Percentiles rank a stretch among this genome's conserved stretches.
Evolutionary conservation across 1,140 invertebrate species (phyloP).

Genomic region (Drosophila truncata): DNA sequence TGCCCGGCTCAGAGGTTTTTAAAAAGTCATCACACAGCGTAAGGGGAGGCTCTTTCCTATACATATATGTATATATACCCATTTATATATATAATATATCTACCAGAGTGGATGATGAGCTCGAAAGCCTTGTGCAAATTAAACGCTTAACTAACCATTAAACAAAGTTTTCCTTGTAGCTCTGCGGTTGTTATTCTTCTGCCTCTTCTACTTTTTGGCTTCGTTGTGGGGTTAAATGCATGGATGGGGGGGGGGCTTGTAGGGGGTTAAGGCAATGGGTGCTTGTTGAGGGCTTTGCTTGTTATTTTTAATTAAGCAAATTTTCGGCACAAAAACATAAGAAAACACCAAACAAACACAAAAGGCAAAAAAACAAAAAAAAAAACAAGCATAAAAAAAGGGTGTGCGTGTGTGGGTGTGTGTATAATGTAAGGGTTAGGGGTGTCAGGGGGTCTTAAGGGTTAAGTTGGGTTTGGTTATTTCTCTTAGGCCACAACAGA

Average conservation of each 20-base stretch:
- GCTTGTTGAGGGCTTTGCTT: constrained; percentile 52
- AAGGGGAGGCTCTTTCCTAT: background rate
- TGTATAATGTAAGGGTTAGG: background rate
- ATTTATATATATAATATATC: background rate
- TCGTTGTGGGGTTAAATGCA: constrained; percentile 7
- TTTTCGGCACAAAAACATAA: constrained; percentile 75
- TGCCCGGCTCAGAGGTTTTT: constrained; percentile 22
- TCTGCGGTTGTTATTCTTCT: constrained; percentile 66
- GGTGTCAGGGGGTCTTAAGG: constrained; percentile 8
- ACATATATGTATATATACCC: constrained; percentile 1
- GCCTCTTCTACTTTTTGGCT: constrained; percentile 21
- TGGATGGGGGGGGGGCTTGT: too few species aligned
- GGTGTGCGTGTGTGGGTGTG: constrained; percentile 1
- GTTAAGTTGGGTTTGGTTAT: constrained; percentile 50
- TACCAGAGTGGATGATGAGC: constrained; percentile 36
- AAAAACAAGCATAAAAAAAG: constrained; percentile 40
- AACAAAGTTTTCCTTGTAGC: constrained; percentile 80
- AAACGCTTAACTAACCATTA: constrained; percentile 83
- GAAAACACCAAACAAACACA: constrained; percentile 56
- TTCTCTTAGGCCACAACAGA: constrained; percentile 45
- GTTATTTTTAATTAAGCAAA: constrained; percentile 83
- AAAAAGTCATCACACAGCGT: constrained; percentile 27
- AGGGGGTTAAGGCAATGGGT: constrained; percentile 2
- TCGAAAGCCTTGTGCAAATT: constrained; percentile 66
- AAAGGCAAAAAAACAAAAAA: constrained; percentile 44